Evolutionary conservation across 1,140 invertebrate species (phyloP).

Genomic region (Bradysia coprophila): DNA sequence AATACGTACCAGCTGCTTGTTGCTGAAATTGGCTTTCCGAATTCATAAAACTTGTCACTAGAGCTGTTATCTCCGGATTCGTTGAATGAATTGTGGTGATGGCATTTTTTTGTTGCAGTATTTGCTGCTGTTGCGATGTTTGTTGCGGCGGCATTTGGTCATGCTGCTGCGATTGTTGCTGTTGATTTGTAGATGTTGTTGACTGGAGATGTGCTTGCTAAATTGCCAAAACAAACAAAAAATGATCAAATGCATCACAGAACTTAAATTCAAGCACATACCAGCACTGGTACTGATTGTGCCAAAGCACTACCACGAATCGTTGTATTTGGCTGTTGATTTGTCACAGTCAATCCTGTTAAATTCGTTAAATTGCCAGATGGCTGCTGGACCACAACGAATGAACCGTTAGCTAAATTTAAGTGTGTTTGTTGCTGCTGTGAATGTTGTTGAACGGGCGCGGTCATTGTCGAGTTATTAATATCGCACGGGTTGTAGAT

Average conservation of each 20-base stretch:
- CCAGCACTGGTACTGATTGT: slow-evolving; percentile 33
- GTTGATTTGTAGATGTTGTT: slow-evolving; percentile 20
- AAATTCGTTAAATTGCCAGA: slow-evolving; percentile 4
- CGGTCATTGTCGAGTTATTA: slow-evolving; percentile 22
- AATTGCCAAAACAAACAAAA: slow-evolving; percentile 6
- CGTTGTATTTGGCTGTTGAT: slow-evolving; percentile 12
- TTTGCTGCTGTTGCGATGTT: slow-evolving; percentile 9
- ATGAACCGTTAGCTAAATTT: slow-evolving; percentile 29
- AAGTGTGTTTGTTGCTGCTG: slow-evolving; percentile 17
- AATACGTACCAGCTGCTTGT: slow-evolving; percentile 31
- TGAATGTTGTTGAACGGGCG: slow-evolving; percentile 23
- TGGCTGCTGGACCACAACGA: slow-evolving; percentile 31
- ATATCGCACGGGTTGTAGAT: slow-evolving; percentile 19
- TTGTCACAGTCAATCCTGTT: not conserved
- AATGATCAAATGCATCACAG: slow-evolving; percentile 1
- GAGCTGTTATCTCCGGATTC: slow-evolving; percentile 52
- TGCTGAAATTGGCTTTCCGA: slow-evolving; percentile 58
- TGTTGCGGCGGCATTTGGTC: too few relatives aligned
- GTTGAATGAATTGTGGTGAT: slow-evolving; percentile 21
- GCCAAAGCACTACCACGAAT: slow-evolving; percentile 23
- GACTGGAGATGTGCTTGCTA: slow-evolving; percentile 38
- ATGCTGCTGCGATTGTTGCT: slow-evolving; percentile 12
- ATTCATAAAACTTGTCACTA: slow-evolving; percentile 60
- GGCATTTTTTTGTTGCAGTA: slow-evolving; percentile 5
- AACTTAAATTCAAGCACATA: slow-evolving; percentile 10